Evolutionary conservation across 2,888 invertebrate species (phyloP).

Genomic region (Ischnus inquisitorius): DNA sequence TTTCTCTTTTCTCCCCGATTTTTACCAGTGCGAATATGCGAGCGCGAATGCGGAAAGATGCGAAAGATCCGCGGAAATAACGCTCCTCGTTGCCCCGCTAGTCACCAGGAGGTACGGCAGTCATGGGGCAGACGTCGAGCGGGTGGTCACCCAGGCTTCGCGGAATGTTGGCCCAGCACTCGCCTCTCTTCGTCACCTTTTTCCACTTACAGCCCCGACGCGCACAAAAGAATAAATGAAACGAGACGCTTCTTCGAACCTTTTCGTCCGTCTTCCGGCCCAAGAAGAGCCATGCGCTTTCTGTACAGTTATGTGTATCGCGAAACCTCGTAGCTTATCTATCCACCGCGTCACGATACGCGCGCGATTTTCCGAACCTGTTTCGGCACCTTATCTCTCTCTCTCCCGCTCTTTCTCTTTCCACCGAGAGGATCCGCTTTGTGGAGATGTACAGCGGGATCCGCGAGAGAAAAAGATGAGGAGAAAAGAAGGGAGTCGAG

Average conservation of each 20-base stretch:
- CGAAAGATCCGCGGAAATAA: constrained; percentile 8
- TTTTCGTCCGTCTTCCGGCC: constrained; percentile 10
- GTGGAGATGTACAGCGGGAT: constrained; percentile 28
- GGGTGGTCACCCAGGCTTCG: background rate
- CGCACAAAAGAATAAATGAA: constrained; percentile 7
- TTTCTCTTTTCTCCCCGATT: background rate
- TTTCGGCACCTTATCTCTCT: constrained; percentile 62
- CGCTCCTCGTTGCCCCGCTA: background rate
- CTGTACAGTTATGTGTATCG: background rate
- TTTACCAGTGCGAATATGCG: background rate
- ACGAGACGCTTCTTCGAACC: constrained; percentile 1
- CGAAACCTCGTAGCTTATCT: constrained; percentile 54
- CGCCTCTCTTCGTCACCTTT: constrained; percentile 5
- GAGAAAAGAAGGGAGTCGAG: background rate
- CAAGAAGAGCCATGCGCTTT: constrained; percentile 9
- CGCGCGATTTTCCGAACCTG: constrained; percentile 63
- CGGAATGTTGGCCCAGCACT: constrained; percentile 1
- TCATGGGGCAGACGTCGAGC: constrained; percentile 33
- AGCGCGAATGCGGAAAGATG: constrained; percentile 1
- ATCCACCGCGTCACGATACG: constrained; percentile 45
- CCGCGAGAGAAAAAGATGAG: constrained; percentile 4
- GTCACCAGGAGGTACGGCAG: constrained; percentile 39
- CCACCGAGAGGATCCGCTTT: constrained; percentile 59
- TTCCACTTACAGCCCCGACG: constrained; percentile 30
- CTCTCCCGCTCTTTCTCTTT: constrained; percentile 53